Evolutionary conservation across 2,113 vertebrate species (phyloP).

Genomic region (Dryoscopus gambensis): DNA sequence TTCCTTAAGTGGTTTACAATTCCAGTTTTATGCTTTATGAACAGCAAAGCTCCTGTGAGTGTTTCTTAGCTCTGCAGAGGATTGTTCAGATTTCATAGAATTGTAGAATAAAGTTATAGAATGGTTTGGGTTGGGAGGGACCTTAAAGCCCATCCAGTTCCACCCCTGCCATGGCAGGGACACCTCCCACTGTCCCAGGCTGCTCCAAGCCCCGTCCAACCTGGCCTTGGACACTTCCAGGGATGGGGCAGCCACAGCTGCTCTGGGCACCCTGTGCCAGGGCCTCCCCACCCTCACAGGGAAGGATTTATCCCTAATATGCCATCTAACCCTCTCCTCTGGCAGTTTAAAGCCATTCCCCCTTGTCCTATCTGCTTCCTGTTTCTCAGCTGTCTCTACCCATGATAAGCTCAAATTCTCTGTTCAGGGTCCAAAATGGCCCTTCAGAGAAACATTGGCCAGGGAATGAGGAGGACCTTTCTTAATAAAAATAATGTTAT

Average conservation of each 20-base stretch:
- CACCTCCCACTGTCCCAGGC: rapidly evolving
- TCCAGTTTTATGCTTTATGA: background rate
- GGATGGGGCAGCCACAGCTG: background rate
- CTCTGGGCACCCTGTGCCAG: background rate
- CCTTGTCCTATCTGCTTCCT: background rate
- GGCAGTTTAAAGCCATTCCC: background rate
- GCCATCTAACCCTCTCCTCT: background rate
- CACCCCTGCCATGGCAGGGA: background rate
- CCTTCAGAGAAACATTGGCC: background rate
- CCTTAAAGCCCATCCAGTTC: rapidly evolving
- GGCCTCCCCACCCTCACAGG: background rate
- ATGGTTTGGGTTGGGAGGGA: background rate
- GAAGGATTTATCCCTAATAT: background rate
- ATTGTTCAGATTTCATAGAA: background rate
- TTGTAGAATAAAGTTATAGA: background rate
- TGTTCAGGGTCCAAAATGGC: background rate
- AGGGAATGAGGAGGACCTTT: background rate
- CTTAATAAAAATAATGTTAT: background rate
- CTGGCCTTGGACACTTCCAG: background rate
- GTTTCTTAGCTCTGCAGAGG: background rate
- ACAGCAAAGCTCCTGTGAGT: background rate
- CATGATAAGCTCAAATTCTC: background rate
- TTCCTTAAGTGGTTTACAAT: background rate
- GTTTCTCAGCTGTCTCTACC: background rate
- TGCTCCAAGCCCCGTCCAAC: rapidly evolving